These are phyloP conservation scores for Diarsia dahlii DNA, from an alignment of 2,888 invertebrate species.

Conservation along the genomic window DNA sequence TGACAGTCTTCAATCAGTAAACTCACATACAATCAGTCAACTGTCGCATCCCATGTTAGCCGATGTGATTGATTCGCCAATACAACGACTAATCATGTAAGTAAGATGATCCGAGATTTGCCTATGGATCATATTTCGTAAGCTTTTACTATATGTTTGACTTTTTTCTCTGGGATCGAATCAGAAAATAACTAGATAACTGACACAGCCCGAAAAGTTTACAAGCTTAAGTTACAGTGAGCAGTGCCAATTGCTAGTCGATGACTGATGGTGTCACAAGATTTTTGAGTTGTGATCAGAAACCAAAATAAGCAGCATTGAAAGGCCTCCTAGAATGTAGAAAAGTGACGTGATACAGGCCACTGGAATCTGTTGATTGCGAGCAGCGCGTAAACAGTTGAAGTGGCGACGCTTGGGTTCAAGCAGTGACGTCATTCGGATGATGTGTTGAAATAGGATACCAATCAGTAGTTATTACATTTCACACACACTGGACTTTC, in stretches of 20 bases:
- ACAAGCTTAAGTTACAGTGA: background rate
- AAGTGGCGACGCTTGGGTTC: background rate
- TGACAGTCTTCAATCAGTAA: background rate
- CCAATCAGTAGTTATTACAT: background rate
- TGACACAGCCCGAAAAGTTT: background rate
- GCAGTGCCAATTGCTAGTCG: background rate
- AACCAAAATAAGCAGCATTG: background rate
- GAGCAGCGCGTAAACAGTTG: no score
- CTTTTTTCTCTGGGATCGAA: background rate
- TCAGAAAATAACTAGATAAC: background rate
- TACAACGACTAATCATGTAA: conserved; percentile 1
- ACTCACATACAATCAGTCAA: conserved; percentile 1
- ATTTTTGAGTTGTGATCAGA: background rate
- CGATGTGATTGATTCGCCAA: conserved; percentile 32
- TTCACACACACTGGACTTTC: background rate
- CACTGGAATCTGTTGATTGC: no score
- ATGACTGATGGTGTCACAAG: background rate
- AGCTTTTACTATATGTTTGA: conserved; percentile 6
- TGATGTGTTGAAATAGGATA: background rate
- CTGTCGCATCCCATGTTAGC: conserved; percentile 1
- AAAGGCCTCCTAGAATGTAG: background rate
- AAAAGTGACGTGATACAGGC: background rate
- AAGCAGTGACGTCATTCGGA: background rate
- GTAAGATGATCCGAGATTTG: conserved; percentile 19
- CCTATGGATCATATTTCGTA: conserved; percentile 19